Percentiles rank a stretch among this genome's conserved stretches.
phyloP scores from a whole-genome alignment of 2,113 vertebrate genomes.

The Fulica atra region DNA sequence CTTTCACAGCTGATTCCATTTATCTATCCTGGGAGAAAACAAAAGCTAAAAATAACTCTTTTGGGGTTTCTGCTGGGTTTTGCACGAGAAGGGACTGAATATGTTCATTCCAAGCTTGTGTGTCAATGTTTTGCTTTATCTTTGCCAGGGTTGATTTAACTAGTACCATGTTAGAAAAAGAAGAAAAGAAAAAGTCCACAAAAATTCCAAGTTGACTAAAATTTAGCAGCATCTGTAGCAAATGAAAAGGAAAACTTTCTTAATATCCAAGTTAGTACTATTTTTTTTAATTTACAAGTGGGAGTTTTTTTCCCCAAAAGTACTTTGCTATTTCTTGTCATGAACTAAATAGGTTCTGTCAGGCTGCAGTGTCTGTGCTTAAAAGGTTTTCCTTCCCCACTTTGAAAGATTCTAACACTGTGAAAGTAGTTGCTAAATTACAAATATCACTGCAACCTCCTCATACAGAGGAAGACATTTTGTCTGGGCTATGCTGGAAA shows the following conservation, averaged over 20 bases:
- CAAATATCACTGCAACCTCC: background rate
- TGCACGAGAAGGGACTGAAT: slow-evolving; percentile 35
- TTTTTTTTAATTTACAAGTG: background rate
- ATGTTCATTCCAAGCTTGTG: slow-evolving; percentile 49
- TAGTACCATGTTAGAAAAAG: background rate
- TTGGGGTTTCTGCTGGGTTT: slow-evolving; percentile 53
- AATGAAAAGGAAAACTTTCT: background rate
- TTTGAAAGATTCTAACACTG: background rate
- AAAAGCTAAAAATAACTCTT: slow-evolving; percentile 67
- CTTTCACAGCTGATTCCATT: slow-evolving; percentile 68
- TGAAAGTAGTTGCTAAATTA: background rate
- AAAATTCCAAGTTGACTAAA: slow-evolving; percentile 40
- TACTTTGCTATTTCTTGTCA: background rate
- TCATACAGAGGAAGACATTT: background rate
- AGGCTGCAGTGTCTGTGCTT: background rate
- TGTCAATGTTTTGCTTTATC: slow-evolving; percentile 54
- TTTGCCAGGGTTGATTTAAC: slow-evolving; percentile 16
- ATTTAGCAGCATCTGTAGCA: slow-evolving; percentile 10
- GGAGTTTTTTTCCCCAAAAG: background rate
- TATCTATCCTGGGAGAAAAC: slow-evolving; percentile 58
- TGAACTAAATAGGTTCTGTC: background rate
- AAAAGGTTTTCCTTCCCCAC: background rate
- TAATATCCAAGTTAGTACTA: background rate
- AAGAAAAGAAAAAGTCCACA: background rate
- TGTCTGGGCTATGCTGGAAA: background rate